Base-by-base conservation (phyloP, 1,140 invertebrate genomes). In the Harpegnathos saltator region DNA sequence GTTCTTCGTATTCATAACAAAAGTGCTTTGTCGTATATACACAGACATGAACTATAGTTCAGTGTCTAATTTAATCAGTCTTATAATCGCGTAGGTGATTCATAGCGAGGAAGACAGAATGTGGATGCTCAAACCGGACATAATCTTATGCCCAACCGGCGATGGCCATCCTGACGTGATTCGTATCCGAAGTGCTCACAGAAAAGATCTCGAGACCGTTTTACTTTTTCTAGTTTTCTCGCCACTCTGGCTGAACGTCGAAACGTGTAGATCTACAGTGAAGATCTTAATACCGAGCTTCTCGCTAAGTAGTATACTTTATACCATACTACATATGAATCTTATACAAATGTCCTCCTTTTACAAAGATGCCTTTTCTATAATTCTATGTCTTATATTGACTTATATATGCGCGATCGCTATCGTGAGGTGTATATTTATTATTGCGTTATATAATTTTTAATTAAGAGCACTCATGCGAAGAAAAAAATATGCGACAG, bases 31-130 rank as follows among this genome's bases (percentile, higher is more conserved):
- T 44, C 26, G 33, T 78, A 33, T 59, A 80, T 11, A 44, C 3
- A 44, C 22, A 22, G 56, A 33, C 26, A n/a, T 19, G 14, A 65
- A 65, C 1, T 0, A 22, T 62, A 38, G 38, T 52, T 0, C 1
- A 48, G 1, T n/a, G 0, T 61, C 2, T n/a, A 44, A 61, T 80
- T 66, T 58, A 68, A 83, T 68, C 17, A 12, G 38, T 38, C 73
- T 44, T 65, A 24, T 72, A 54, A 59, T 82, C 61, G 52, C 38
- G 14, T 54, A 92, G 91, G 90, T 91, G 11, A 93, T 93, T 54
- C 92, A 93, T 38, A 93, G 92, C 66, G 89, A 92, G 26, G 92
- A 92, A 73, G 92, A 93, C 52, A 85, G 68, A 81, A 89, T 89
- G 62, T 93, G 91, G 91, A 77, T 93, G 54, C 44, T 24, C 15